These are phyloP conservation scores for Holacanthus passer DNA, from an alignment of 2,113 vertebrate species.

Conservation along the genomic window DNA sequence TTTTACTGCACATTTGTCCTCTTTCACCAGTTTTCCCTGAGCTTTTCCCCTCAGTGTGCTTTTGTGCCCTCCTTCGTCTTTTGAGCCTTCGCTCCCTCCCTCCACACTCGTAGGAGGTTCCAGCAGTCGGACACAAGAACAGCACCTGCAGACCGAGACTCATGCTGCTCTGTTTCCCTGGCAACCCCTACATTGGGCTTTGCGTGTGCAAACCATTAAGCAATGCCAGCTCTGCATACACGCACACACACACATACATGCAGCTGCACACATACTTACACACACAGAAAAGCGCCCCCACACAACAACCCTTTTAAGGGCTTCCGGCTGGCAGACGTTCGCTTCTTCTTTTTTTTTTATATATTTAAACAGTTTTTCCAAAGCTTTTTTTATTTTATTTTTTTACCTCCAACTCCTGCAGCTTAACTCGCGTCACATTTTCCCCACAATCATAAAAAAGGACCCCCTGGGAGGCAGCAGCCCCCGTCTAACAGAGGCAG, in stretches of 20 bases:
- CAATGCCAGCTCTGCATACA: constrained; percentile 69
- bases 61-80: constrained; percentile 4
- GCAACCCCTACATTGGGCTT: constrained; percentile 82
- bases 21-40: not conserved
- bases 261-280: constrained; percentile 26
- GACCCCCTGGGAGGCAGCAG: constrained; percentile 29
- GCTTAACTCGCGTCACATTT: constrained; percentile 56
- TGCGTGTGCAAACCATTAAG: constrained; percentile 81
- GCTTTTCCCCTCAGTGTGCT: constrained; percentile 7
- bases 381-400: constrained; percentile 30
- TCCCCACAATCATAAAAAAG: constrained; percentile 49
- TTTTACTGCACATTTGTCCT: too few species aligned
- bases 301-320: constrained; percentile 65
- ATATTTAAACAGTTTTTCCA: constrained; percentile 47
- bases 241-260: constrained; percentile 50
- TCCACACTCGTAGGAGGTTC: constrained; percentile 68
- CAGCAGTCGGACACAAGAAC: constrained; percentile 78
- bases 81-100: constrained; percentile 14
- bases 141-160: constrained; percentile 83
- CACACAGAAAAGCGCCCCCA: constrained; percentile 55
- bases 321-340: constrained; percentile 54
- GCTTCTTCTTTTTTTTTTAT: constrained; percentile 27
- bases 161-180: constrained; percentile 83
- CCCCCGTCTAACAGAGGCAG: constrained; percentile 46
- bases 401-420: constrained; percentile 25